A percentile compares a stretch with the other conserved stretches of the same genome.
Conservation (phyloP, 1,140 invertebrate genomes). For the Oryctes rhinoceros region DNA sequence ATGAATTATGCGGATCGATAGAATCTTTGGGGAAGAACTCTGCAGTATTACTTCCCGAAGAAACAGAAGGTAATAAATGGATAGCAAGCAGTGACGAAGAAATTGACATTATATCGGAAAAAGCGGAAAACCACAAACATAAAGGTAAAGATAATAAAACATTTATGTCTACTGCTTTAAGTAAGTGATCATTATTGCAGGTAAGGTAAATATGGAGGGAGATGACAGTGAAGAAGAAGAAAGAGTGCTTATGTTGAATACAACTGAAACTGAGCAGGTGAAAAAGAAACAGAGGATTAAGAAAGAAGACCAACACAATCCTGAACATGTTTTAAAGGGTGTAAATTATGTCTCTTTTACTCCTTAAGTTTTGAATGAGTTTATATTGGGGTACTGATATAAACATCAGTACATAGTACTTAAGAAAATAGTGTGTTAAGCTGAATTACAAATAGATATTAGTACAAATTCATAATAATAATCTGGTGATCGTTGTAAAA, state of each 20-base stretch:
- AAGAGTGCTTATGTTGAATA: constrained; percentile 51
- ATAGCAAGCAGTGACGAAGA: constrained; percentile 49
- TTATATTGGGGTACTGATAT: neutral
- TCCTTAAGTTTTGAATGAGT: neutral
- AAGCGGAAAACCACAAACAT: neutral
- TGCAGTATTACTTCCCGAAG: constrained; percentile 50
- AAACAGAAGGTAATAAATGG: constrained; percentile 48
- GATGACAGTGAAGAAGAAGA: constrained; percentile 58
- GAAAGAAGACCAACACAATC: neutral
- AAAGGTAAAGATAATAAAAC: neutral
- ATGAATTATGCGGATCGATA: neutral
- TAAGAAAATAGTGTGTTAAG: neutral
- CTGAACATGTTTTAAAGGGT: no score
- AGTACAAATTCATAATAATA: no score
- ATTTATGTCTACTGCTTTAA: no score
- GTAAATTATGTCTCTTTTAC: no score
- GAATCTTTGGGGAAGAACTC: constrained; percentile 48
- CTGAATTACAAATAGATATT: neutral
- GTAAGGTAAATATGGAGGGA: constrained; percentile 33
- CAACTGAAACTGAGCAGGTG: constrained; percentile 48
- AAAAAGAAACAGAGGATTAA: constrained; percentile 48
- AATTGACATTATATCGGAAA: constrained; percentile 26
- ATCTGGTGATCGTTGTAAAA: no score
- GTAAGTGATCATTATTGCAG: neutral
- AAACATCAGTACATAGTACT: constrained; percentile 45